Percentiles rank a stretch among this genome's conserved stretches.
These are phyloP conservation scores for Coregonus ussuriensis DNA, from an alignment of 2,797 vertebrate genomes.

Conservation along the genomic window DNA sequence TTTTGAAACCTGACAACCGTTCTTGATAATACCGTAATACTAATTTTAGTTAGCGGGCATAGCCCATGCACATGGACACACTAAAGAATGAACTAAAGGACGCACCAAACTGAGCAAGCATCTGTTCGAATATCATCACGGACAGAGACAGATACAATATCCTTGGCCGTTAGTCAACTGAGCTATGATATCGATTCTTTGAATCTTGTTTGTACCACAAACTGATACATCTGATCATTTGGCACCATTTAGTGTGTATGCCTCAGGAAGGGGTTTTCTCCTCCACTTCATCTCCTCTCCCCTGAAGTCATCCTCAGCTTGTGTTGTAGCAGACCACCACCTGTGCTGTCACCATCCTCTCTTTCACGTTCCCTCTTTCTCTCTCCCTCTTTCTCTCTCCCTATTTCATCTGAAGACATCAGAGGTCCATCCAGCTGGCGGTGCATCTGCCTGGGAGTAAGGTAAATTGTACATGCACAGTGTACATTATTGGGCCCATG, in stretches of 20 bases:
- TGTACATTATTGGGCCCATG: conserved; percentile 21
- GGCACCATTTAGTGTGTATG: neutral
- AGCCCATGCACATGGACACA: too few relatives aligned
- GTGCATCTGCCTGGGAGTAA: neutral
- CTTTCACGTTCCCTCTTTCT: neutral
- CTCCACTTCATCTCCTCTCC: neutral
- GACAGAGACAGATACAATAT: neutral
- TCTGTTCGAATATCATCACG: neutral
- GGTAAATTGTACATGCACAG: neutral
- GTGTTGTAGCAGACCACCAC: neutral
- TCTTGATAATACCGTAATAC: neutral
- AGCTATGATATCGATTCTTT: neutral
- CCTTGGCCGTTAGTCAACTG: neutral
- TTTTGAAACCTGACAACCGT: neutral
- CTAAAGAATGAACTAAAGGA: neutral
- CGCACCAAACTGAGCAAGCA: neutral
- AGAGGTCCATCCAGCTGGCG: neutral
- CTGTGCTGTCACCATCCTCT: neutral
- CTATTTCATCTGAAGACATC: neutral
- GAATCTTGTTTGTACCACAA: neutral
- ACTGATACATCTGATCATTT: neutral
- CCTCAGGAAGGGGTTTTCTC: neutral
- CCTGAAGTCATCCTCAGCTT: neutral
- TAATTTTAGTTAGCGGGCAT: neutral
- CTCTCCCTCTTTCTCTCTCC: neutral